phyloP scores from a whole-genome alignment of 2,113 vertebrate species.

The Silurus asotus region DNA sequence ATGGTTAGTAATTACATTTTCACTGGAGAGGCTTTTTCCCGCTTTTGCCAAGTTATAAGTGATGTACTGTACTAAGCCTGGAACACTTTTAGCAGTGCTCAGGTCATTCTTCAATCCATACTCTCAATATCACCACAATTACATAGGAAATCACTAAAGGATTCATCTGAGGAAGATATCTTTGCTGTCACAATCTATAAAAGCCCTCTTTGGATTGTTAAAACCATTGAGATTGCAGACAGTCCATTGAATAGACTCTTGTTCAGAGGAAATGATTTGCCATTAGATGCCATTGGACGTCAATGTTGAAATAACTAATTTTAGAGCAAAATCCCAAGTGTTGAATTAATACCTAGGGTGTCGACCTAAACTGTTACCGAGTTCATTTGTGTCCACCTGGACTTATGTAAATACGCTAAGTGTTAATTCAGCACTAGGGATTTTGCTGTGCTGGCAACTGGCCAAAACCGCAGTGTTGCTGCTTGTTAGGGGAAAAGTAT shows the following conservation, averaged over 20 bases:
- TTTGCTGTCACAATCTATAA: slow-evolving; percentile 38
- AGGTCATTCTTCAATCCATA: slow-evolving; percentile 31
- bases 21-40: slow-evolving; percentile 32
- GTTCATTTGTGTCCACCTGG: background rate
- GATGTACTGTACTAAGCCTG: slow-evolving; percentile 15
- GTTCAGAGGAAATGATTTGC: slow-evolving; percentile 30
- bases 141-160: slow-evolving; percentile 30
- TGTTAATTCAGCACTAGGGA: slow-evolving; percentile 6
- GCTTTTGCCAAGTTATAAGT: slow-evolving; percentile 16
- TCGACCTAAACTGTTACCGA: background rate
- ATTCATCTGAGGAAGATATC: slow-evolving; percentile 19
- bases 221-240: slow-evolving; percentile 13
- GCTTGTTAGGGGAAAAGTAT: slow-evolving; percentile 40
- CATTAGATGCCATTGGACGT: slow-evolving; percentile 36
- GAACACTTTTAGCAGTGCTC: slow-evolving; percentile 1
- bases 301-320: slow-evolving; percentile 30
- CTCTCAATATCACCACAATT: slow-evolving; percentile 29
- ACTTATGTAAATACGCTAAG: background rate
- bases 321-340: slow-evolving; percentile 1
- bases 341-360: background rate
- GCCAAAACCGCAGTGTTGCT: slow-evolving; percentile 36
- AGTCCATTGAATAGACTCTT: slow-evolving; percentile 19
- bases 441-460: slow-evolving; percentile 20
- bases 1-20: slow-evolving; percentile 29
- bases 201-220: slow-evolving; percentile 36